These are phyloP conservation scores for Coenonympha glycerion DNA, from an alignment of 2,888 invertebrate species.

Conservation along the genomic window DNA sequence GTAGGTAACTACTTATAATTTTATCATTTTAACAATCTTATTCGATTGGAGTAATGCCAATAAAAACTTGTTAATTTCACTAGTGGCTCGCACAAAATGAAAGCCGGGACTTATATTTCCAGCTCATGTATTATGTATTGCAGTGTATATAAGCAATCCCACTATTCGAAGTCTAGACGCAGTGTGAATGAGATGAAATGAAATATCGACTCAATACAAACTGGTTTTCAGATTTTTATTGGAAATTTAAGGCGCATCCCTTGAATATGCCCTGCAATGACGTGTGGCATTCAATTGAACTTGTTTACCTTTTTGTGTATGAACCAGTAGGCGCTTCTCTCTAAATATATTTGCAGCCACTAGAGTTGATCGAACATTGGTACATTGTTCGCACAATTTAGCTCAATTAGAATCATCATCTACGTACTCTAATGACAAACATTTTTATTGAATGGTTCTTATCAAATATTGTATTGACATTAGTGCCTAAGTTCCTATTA, in stretches of 20 bases:
- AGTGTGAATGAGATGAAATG: constrained; percentile 62
- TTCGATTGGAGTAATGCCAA: constrained; percentile 59
- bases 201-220: constrained; percentile 50
- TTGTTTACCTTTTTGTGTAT: constrained; percentile 13
- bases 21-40: constrained; percentile 30
- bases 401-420: too few species aligned
- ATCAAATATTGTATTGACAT: too few species aligned
- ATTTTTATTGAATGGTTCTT: too few species aligned
- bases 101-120: constrained; percentile 59
- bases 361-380: not conserved
- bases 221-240: constrained; percentile 42
- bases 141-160: constrained; percentile 54
- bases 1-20: too few species aligned
- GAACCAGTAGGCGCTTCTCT: constrained; percentile 5
- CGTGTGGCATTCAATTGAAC: constrained; percentile 20
- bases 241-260: constrained; percentile 33
- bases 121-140: constrained; percentile 68
- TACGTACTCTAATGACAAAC: too few species aligned
- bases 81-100: constrained; percentile 54
- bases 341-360: constrained; percentile 7
- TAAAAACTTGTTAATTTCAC: constrained; percentile 66
- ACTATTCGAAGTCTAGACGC: constrained; percentile 61
- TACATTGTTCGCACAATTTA: too few species aligned
- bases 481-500: too few species aligned
- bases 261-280: constrained; percentile 27